Evolutionary conservation across 2,888 invertebrate genomes (phyloP), one percentile per base, ranked within the genome.

Genomic region (Melanophora roralis): DNA sequence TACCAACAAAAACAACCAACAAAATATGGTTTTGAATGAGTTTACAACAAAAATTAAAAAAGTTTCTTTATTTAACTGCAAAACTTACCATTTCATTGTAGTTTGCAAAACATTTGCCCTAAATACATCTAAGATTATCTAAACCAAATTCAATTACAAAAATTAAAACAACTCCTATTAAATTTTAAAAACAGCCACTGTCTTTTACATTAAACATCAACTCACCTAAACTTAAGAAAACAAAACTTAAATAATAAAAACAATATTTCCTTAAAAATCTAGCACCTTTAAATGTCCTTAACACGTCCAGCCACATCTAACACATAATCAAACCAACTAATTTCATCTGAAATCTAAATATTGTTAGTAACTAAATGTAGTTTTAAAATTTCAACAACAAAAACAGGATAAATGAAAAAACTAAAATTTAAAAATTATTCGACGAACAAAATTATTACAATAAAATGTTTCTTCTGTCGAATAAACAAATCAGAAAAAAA

Each of bases 251-350:
- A 49, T 38, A 74, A 76, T 19, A 21, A 64, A 53, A 36, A 75
- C 64, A 36, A 36, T 51, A 59, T 67, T 27, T 53, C 40, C 68
- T 73, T 64, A 64, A 76, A n/a, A 64, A 45, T 55, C 62, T 36
- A 64, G 80, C 76, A 80, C 72, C 64, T 65, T 73, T 73, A 64
- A 69, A 71, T 71, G 64, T 77, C 71, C 69, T 67, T 68, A 45
- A 16, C 2, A 45, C 51, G 40, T 38, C 57, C 59, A 60, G 51
- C 38, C 57, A 57, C 34, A 49, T 60, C 38, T 36, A 53, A 45
- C 32, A 45, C 43, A 38, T 43, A 27, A 16, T 32, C 23, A 32
- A 45, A 16, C 36, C 36, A 14, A 21, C 5, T 36, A n/a, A 64
- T 45, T 45, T 36, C 57, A 67, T 67, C 59, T 74, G 3, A 27